Evolutionary conservation across 2,113 vertebrate species (phyloP), one percentile per base, ranked within the genome.

Genomic region (Seriola rivoliana): DNA sequence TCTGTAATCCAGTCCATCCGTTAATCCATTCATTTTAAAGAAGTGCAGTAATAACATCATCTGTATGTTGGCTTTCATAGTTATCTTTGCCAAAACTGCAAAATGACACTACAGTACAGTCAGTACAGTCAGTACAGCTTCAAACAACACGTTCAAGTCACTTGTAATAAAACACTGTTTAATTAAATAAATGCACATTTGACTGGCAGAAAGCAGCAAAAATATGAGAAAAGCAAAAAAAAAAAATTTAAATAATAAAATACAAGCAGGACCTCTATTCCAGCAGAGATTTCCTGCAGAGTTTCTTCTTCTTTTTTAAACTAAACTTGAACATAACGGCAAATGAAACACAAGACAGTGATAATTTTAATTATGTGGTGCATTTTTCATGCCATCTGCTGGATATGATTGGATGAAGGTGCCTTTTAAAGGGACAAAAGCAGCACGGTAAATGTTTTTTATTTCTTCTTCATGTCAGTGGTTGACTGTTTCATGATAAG

Each of bases 361-460:
- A 60, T 60, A 7, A 59, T 59, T 59, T 59, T 16, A 16, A 32
- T 32, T 29, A 19, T 71, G 52, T n/a, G 48, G 29, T 40, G 29
- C 19, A 36, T 65, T 73, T 38, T 50, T 67, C 8, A n/a, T 52
- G 16, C 63, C 70, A 81, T 69, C 64, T 81, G 71, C 25, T 34
- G 19, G 23, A 23, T 44, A 17, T 44, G 36, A 55, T 8, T 46
- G 48, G 25, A 71, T 44, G 16, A 65, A 78, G 9, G 54, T 21
- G 29, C 40, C 44, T 16, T 71, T 54, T 23, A 72, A 42, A 55
- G 12, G 59, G 36, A 64, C 29, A 70, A n/a, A 66, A 34, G 34
- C 73, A 42, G 48, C 9, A 50, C n/a, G 29, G 29, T 40, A 6
- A 44, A 71, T 8, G 36, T 21, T 71, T 5, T 34, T 70, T 44